phyloP scores from a whole-genome alignment of 2,797 vertebrate species.

The Rhinichthys osculus region DNA sequence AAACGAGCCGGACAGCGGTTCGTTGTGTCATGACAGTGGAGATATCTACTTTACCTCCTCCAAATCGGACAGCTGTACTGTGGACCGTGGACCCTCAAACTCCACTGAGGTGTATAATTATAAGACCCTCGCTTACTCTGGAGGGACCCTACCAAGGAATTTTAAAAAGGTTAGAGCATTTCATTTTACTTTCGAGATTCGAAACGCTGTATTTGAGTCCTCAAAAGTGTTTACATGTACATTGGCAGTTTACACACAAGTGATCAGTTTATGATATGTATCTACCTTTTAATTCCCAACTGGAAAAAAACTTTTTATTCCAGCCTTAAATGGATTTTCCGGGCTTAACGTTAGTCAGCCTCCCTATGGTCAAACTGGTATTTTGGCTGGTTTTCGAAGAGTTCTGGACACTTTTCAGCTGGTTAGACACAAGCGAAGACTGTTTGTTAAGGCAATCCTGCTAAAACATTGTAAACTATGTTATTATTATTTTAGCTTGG shows the following conservation, averaged over 20 bases:
- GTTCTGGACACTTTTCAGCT: neutral
- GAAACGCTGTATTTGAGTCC: neutral
- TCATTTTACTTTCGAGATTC: neutral
- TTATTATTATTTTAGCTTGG: neutral
- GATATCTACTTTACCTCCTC: constrained; percentile 84
- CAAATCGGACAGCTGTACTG: constrained; percentile 79
- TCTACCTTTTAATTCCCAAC: neutral
- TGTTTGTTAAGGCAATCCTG: neutral
- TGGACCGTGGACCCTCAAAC: constrained; percentile 67
- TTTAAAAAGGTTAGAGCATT: constrained; percentile 79
- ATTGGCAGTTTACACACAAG: neutral
- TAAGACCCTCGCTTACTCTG: constrained; percentile 88
- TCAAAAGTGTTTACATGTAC: neutral
- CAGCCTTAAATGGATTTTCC: neutral
- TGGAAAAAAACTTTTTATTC: neutral
- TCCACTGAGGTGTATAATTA: constrained; percentile 81
- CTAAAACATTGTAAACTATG: neutral
- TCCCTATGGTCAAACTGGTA: neutral
- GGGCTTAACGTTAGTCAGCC: neutral
- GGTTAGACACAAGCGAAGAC: neutral
- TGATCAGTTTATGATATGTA: neutral
- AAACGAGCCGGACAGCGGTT: constrained; percentile 75
- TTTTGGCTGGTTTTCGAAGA: neutral
- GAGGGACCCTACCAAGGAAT: constrained; percentile 90
- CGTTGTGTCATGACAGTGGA: constrained; percentile 64